Evolutionary conservation across 2,888 invertebrate genomes (phyloP).

Genomic region (Drosophila ezoana): DNA sequence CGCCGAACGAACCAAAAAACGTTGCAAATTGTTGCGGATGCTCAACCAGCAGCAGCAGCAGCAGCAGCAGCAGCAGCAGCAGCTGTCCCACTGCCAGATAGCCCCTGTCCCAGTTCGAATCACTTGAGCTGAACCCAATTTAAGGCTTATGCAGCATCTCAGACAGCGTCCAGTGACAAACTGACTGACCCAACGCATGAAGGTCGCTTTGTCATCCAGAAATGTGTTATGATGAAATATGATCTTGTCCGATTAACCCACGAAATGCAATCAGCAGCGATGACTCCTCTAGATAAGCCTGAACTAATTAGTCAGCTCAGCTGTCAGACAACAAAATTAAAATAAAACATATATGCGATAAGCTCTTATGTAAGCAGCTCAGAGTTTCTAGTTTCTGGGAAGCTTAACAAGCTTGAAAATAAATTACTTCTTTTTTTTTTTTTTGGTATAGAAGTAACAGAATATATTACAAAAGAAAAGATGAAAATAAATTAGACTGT

Average conservation of each 20-base stretch:
- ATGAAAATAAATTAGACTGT: background rate
- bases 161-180: conserved; percentile 46
- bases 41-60: conserved; percentile 21
- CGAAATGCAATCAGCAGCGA: conserved; percentile 15
- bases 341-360: background rate
- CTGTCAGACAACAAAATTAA: conserved; percentile 1
- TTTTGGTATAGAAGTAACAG: background rate
- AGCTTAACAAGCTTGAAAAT: background rate
- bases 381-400: conserved; percentile 11
- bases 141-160: conserved; percentile 43
- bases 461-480: background rate
- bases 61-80: conserved; percentile 2
- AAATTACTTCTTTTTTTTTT: background rate
- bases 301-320: conserved; percentile 37
- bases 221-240: conserved; percentile 56
- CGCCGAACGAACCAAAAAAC: conserved; percentile 65
- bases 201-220: conserved; percentile 42
- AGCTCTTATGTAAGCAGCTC: conserved; percentile 15
- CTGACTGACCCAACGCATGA: conserved; percentile 46
- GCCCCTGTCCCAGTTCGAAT: conserved; percentile 35
- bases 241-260: conserved; percentile 28
- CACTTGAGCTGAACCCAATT: conserved; percentile 36
- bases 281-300: conserved; percentile 31
- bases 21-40: conserved; percentile 76
- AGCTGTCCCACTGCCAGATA: conserved; percentile 41